A percentile compares a stretch with the other conserved stretches of the same genome.
phyloP scores from a whole-genome alignment of 2,797 vertebrate species.

The Sebastiscus tertius region DNA sequence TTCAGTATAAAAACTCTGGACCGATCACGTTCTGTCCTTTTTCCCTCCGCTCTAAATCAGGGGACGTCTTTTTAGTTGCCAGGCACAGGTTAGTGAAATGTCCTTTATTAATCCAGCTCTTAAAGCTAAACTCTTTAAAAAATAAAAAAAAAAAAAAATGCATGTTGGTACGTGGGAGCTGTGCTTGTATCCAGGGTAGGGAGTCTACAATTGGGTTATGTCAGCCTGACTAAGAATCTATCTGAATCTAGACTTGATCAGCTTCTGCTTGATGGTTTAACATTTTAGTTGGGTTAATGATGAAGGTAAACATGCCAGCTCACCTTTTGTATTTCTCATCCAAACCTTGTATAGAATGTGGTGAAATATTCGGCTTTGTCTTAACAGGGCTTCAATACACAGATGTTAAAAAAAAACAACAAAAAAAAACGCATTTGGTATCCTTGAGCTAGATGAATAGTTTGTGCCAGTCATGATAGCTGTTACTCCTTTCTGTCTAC shows the following conservation, averaged over 20 bases:
- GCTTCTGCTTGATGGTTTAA: background rate
- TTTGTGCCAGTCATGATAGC: constrained; percentile 60
- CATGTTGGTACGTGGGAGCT: background rate
- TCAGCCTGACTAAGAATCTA: background rate
- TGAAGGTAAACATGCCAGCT: constrained; percentile 25
- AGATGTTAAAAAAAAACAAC: background rate
- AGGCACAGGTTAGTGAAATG: constrained; percentile 62
- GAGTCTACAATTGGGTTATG: fast-evolving
- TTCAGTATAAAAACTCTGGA: constrained; percentile 76
- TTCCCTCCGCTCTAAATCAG: constrained; percentile 52
- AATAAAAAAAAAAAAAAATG: background rate
- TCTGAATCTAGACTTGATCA: too few species aligned
- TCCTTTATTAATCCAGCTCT: background rate
- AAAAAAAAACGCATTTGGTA: too few species aligned
- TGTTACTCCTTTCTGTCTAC: background rate
- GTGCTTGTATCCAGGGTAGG: background rate
- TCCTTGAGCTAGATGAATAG: background rate
- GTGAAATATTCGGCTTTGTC: background rate
- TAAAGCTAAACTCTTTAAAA: background rate
- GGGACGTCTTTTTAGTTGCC: constrained; percentile 52
- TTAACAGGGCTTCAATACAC: background rate
- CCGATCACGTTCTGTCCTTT: constrained; percentile 77
- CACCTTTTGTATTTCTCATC: constrained; percentile 4
- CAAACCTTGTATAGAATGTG: background rate
- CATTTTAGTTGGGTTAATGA: too few species aligned